phyloP scores from a whole-genome alignment of 2,888 invertebrate species.

The Phlogophora meticulosa region DNA sequence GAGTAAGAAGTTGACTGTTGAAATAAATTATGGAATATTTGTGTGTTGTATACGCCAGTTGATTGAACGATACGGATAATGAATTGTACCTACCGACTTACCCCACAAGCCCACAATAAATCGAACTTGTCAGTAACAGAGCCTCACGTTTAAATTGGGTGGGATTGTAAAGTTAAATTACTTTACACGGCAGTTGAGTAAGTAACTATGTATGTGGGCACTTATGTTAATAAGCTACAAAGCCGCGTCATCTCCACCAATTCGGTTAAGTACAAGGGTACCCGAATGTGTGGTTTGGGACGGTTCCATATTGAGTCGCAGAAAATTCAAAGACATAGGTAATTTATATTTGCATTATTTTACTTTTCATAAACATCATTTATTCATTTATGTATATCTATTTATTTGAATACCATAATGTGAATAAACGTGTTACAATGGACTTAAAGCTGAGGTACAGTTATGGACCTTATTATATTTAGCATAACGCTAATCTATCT shows the following conservation, averaged over 20 bases:
- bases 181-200: slow-evolving; percentile 47
- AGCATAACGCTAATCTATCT: too few relatives aligned
- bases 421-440: too few relatives aligned
- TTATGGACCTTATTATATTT: too few relatives aligned
- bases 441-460: too few relatives aligned
- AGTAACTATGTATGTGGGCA: slow-evolving; percentile 44
- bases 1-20: not conserved
- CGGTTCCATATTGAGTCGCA: not conserved
- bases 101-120: slow-evolving; percentile 51
- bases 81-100: slow-evolving; percentile 10
- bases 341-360: too few relatives aligned
- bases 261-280: slow-evolving; percentile 25
- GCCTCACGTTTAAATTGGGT: slow-evolving; percentile 61
- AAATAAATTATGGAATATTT: slow-evolving; percentile 14
- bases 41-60: not conserved
- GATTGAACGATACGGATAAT: slow-evolving; percentile 8
- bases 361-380: too few relatives aligned
- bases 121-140: slow-evolving; percentile 66
- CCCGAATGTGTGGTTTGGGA: slow-evolving; percentile 10
- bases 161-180: slow-evolving; percentile 74
- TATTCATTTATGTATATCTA: too few relatives aligned
- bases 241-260: slow-evolving; percentile 22
- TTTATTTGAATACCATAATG: too few relatives aligned
- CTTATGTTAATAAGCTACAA: slow-evolving; percentile 53
- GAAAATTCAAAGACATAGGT: slow-evolving; percentile 8